A percentile compares a stretch with the other conserved stretches of the same genome.
Conservation (phyloP, 2,113 vertebrate genomes). For the Montifringilla adamsi region DNA sequence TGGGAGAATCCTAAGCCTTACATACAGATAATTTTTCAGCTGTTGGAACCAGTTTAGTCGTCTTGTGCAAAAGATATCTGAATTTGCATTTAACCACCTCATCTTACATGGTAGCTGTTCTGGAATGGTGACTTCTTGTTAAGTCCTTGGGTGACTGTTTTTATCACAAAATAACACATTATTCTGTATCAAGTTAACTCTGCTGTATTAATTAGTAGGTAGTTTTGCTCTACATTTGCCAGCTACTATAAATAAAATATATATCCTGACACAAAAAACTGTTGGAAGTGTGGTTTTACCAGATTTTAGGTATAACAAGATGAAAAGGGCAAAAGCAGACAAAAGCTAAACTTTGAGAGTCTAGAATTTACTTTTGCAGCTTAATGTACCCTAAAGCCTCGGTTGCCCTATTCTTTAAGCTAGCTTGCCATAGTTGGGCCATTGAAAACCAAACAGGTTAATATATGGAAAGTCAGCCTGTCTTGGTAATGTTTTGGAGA, state of each 20-base stretch:
- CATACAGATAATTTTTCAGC: neutral
- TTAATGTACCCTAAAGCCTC: neutral
- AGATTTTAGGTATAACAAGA: neutral
- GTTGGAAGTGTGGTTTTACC: neutral
- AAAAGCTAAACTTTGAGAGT: neutral
- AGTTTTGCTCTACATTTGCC: neutral
- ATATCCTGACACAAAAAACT: neutral
- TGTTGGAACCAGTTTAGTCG: neutral
- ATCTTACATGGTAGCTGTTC: neutral
- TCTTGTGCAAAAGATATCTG: neutral
- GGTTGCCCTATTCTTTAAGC: neutral
- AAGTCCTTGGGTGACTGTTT: neutral
- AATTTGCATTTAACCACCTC: neutral
- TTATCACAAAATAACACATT: neutral
- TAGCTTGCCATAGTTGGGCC: neutral
- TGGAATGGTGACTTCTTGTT: neutral
- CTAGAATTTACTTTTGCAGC: neutral
- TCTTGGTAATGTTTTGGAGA: neutral
- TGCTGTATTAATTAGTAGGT: neutral
- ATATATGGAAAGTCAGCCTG: neutral
- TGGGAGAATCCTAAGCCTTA: neutral
- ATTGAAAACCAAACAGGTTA: neutral
- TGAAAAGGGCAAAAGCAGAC: neutral
- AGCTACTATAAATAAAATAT: neutral
- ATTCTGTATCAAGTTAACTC: neutral